Base-by-base conservation (phyloP, 1,140 invertebrate genomes). In the Caenorhabditis latens region DNA sequence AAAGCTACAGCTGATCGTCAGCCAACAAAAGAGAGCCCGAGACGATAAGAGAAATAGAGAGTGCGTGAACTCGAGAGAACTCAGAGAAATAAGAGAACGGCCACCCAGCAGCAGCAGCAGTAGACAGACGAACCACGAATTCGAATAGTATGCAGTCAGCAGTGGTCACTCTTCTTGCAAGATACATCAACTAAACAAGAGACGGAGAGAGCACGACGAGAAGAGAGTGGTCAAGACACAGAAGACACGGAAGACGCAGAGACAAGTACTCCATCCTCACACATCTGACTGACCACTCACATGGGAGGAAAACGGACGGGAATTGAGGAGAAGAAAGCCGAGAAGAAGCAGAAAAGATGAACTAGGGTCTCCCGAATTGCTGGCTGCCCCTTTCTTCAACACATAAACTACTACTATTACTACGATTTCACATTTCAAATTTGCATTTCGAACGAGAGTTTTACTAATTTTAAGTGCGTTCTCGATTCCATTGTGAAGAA, bases 261-360 rank as follows among this genome's bases (percentile, higher is more conserved):
- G 71, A 79, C 46, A 79, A 50, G 71, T 50, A 79, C 71, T 43
- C 65, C n/a, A 43, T 71, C 61, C 65, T 79, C 71, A 79, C 46
- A 79, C 71, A 79, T 79, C 71, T 50, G 71, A 79, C 71, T 79
- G 71, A 79, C 71, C 71, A 79, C 71, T 79, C 71, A 79, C 50
- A 79, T 24, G 46, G 71, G 65, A 71, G 42, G 65, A 71, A 71
- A 71, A 79, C 71, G 71, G 65, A n/a, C 40, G 65, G 65, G 65
- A 71, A 71, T 71, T n/a, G 65, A 71, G 42, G 65, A 48, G 65
- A 46, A 43, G 65, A 79, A 53, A 79, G 43, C 46, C 21, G 71
- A n/a, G 71, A 79, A 79, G 71, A 79, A 48, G 71, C 43, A 79
- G 71, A 79, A 79, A 42, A 50, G 71, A 79, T 79, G 71, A 50